Evolutionary conservation across 2,113 vertebrate species (phyloP).

Genomic region (Zingel zingel): DNA sequence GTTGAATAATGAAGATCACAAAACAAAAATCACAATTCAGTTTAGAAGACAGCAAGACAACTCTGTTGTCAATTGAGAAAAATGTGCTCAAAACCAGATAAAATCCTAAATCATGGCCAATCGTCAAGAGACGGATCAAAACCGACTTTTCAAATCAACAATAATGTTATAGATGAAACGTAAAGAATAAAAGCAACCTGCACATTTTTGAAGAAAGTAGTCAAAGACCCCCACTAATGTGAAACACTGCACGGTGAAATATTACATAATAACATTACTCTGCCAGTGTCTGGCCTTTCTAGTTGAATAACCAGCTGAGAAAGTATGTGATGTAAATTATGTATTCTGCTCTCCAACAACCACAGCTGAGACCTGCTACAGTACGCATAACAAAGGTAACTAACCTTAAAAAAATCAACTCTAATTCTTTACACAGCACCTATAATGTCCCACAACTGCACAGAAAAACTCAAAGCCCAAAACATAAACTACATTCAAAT

Average conservation of each 20-base stretch:
- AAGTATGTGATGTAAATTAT: conserved; percentile 30
- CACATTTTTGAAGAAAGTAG: background rate
- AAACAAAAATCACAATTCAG: no score
- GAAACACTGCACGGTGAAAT: conserved; percentile 24
- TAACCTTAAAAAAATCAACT: background rate
- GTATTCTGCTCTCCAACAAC: conserved; percentile 5
- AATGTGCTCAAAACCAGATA: background rate
- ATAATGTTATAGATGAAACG: background rate
- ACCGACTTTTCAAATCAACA: background rate
- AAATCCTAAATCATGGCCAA: background rate
- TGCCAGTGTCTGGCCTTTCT: conserved; percentile 15
- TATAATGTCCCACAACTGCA: background rate
- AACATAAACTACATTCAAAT: background rate
- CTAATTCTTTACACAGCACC: background rate
- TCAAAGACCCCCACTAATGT: background rate
- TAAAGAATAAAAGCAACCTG: background rate
- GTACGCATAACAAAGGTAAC: background rate
- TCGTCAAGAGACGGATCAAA: background rate
- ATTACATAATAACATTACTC: conserved; percentile 31
- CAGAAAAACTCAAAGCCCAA: background rate
- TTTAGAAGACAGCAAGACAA: no score
- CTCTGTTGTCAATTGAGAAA: no score
- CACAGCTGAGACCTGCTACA: background rate
- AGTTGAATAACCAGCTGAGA: conserved; percentile 18
- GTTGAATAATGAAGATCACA: background rate